These are phyloP conservation scores for Parambassis ranga DNA, from an alignment of 2,797 vertebrate species.

Conservation along the genomic window DNA sequence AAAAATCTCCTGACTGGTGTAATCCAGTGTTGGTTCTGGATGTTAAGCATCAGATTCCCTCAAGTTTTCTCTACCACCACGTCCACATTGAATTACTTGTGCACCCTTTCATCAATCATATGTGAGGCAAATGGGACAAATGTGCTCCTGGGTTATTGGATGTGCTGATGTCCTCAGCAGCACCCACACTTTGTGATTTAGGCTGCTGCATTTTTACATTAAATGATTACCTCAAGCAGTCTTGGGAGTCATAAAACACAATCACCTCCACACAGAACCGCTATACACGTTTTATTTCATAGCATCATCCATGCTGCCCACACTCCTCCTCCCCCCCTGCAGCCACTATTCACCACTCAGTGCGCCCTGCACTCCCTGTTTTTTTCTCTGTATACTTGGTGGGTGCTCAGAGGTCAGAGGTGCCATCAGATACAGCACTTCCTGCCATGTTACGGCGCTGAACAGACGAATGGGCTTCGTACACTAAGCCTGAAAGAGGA, in stretches of 20 bases:
- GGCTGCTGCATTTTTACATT: slow-evolving; percentile 29
- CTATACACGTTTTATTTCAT: slow-evolving; percentile 36
- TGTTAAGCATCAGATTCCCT: too few species aligned
- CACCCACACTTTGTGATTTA: slow-evolving; percentile 15
- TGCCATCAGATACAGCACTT: slow-evolving; percentile 68
- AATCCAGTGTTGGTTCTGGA: too few species aligned
- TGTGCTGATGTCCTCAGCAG: neutral
- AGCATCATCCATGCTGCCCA: slow-evolving; percentile 8
- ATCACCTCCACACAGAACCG: slow-evolving; percentile 24
- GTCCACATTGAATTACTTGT: neutral
- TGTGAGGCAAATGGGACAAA: neutral
- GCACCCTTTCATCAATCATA: neutral
- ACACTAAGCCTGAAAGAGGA: slow-evolving; percentile 64
- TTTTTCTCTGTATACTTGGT: slow-evolving; percentile 31
- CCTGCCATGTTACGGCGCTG: slow-evolving; percentile 66
- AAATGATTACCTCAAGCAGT: slow-evolving; percentile 22
- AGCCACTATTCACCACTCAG: slow-evolving; percentile 1
- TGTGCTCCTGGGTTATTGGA: slow-evolving; percentile 9
- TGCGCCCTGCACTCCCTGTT: slow-evolving; percentile 24
- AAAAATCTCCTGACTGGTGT: neutral
- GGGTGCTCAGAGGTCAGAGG: slow-evolving; percentile 50
- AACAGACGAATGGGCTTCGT: slow-evolving; percentile 73
- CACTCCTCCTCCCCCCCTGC: neutral
- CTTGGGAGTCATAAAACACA: slow-evolving; percentile 40
- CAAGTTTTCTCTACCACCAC: neutral